A percentile compares a stretch with the other conserved stretches of the same genome.
Conservation (phyloP, 2,113 vertebrate genomes). For the Phyllostomus hastatus region DNA sequence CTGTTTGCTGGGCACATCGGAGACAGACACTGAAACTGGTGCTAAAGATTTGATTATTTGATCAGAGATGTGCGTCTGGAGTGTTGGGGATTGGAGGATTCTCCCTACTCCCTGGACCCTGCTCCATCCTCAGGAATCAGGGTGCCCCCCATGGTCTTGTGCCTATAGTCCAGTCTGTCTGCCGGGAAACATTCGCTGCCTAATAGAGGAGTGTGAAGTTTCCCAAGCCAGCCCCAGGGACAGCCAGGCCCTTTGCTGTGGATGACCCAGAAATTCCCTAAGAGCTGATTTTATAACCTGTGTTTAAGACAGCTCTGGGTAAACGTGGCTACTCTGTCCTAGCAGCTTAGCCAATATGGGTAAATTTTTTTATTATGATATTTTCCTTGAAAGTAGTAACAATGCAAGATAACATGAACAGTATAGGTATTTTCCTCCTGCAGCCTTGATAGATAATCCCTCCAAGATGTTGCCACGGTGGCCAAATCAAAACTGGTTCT, state of each 20-base stretch:
- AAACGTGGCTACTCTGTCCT: no score
- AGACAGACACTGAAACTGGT: not conserved
- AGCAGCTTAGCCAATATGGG: not conserved
- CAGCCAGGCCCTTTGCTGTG: not conserved
- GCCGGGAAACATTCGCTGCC: not conserved
- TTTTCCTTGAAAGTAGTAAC: not conserved
- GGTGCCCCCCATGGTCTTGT: fast-evolving
- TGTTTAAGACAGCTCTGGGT: no score
- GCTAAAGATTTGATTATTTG: no score
- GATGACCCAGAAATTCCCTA: not conserved
- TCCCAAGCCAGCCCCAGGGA: not conserved
- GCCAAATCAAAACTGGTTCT: not conserved
- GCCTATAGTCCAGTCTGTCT: no score
- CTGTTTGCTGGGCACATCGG: not conserved
- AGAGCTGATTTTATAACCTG: not conserved
- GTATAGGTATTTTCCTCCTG: not conserved
- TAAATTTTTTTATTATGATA: not conserved
- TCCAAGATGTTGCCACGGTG: no score
- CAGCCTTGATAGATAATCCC: no score
- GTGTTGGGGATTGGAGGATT: no score
- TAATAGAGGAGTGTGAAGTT: fast-evolving
- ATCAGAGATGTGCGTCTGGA: not conserved
- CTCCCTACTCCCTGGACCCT: not conserved
- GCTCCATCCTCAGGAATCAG: not conserved
- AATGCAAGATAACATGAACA: not conserved